A percentile compares a stretch with the other conserved stretches of the same genome.
Conservation (phyloP, 2,888 invertebrate genomes). For the Cremastinae sp. region DNA sequence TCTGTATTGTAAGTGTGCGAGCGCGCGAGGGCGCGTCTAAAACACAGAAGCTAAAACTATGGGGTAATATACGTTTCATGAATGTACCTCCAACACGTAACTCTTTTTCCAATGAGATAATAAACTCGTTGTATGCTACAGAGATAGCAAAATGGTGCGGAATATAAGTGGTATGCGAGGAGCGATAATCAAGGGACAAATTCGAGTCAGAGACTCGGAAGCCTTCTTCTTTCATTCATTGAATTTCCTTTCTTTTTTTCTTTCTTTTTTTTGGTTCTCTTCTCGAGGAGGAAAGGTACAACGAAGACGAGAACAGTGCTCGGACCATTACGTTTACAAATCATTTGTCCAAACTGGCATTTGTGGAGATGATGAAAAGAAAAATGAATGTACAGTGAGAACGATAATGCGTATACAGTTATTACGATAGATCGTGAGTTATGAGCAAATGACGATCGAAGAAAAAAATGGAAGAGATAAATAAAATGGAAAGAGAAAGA, state of each 20-base stretch:
- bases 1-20: conserved; percentile 23
- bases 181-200: conserved; percentile 7
- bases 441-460: conserved; percentile 64
- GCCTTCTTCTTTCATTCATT: background rate
- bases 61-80: conserved; percentile 69
- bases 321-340: background rate
- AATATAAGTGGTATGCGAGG: conserved; percentile 11
- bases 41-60: conserved; percentile 76
- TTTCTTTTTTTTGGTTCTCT: too few species aligned
- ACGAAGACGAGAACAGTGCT: background rate
- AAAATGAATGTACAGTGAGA: conserved; percentile 29
- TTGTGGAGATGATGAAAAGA: conserved; percentile 15
- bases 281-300: background rate
- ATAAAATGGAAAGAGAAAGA: conserved; percentile 34
- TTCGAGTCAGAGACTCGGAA: conserved; percentile 4
- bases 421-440: conserved; percentile 60
- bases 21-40: conserved; percentile 15
- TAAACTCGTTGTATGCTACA: conserved; percentile 16
- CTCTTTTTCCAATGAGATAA: background rate
- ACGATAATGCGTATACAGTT: conserved; percentile 46
- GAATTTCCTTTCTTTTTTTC: background rate
- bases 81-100: conserved; percentile 10
- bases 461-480: conserved; percentile 5
- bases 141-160: conserved; percentile 22
- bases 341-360: background rate